Conservation (phyloP, 2,888 invertebrate genomes). For the Tetranychus truncatus region DNA sequence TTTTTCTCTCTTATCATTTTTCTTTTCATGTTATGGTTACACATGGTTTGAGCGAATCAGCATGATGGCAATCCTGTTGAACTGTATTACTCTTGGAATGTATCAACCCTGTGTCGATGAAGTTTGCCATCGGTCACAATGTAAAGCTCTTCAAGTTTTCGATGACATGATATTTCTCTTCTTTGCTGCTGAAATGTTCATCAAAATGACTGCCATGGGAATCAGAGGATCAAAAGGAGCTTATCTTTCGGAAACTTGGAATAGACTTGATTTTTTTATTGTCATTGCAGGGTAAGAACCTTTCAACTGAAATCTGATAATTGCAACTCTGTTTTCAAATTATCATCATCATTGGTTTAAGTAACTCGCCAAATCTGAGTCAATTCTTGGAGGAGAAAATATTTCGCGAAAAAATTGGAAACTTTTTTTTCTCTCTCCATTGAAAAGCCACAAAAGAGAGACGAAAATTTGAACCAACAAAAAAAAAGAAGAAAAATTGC, state of each 20-base stretch:
- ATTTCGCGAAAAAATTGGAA: too few relatives aligned
- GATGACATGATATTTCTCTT: slow-evolving; percentile 97
- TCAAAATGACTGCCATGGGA: slow-evolving; percentile 97
- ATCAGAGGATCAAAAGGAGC: slow-evolving; percentile 69
- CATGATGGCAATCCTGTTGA: slow-evolving; percentile 91
- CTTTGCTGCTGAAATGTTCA: slow-evolving; percentile 91
- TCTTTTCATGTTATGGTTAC: slow-evolving; percentile 20
- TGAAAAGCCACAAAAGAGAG: too few relatives aligned
- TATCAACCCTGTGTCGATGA: slow-evolving; percentile 96
- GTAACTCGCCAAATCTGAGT: too few relatives aligned
- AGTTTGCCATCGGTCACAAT: slow-evolving; percentile 43
- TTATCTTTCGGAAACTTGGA: slow-evolving; percentile 96
- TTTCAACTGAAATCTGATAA: background rate
- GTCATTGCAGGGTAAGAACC: slow-evolving; percentile 73
- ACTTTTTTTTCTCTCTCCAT: too few relatives aligned
- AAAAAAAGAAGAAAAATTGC: too few relatives aligned
- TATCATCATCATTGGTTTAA: too few relatives aligned
- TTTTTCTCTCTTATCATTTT: too few relatives aligned
- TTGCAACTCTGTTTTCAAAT: too few relatives aligned
- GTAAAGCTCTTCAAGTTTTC: slow-evolving; percentile 51
- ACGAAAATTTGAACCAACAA: too few relatives aligned
- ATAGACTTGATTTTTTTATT: slow-evolving; percentile 92
- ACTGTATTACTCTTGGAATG: slow-evolving; percentile 97
- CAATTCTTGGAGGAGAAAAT: too few relatives aligned
- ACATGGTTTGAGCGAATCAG: slow-evolving; percentile 98